Percentiles rank a stretch among this genome's conserved stretches.
Conservation (phyloP, 2,888 invertebrate genomes). For the Zaprionus bogoriensis region DNA sequence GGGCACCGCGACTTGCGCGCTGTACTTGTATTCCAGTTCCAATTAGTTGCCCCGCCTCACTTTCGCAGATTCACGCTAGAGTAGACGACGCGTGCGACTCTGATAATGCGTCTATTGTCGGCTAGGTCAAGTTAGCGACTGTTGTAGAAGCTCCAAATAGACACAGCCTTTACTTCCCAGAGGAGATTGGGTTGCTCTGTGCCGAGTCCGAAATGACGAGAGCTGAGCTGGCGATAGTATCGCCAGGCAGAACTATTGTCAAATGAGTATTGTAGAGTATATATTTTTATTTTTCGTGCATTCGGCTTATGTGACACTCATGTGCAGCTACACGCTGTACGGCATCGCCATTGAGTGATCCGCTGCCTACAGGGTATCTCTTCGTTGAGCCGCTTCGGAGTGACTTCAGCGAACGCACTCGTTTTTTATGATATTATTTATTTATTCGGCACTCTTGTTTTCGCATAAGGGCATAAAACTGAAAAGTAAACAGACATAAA, state of each 20-base stretch:
- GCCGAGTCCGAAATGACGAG: neutral
- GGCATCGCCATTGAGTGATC: too few relatives aligned
- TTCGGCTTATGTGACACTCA: too few relatives aligned
- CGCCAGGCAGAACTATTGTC: too few relatives aligned
- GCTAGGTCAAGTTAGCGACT: slow-evolving; percentile 62
- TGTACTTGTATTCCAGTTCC: neutral
- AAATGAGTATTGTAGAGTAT: too few relatives aligned
- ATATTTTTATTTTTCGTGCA: too few relatives aligned
- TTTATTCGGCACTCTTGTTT: slow-evolving; percentile 61
- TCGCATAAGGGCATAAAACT: slow-evolving; percentile 74
- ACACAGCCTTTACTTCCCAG: neutral
- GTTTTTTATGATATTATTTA: slow-evolving; percentile 61
- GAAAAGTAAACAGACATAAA: slow-evolving; percentile 69
- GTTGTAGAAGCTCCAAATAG: neutral
- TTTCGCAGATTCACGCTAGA: slow-evolving; percentile 19
- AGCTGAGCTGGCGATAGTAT: neutral
- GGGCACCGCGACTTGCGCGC: neutral
- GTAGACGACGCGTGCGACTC: slow-evolving; percentile 54
- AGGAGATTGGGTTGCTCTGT: neutral
- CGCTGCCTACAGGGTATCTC: neutral
- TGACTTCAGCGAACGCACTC: neutral
- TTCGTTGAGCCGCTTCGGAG: too few relatives aligned
- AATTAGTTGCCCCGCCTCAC: neutral
- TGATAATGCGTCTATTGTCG: slow-evolving; percentile 59
- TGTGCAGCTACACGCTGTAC: too few relatives aligned